Evolutionary conservation across 1,140 invertebrate genomes (phyloP), one percentile per base, ranked within the genome.

Genomic region (Colletes gigas): DNA sequence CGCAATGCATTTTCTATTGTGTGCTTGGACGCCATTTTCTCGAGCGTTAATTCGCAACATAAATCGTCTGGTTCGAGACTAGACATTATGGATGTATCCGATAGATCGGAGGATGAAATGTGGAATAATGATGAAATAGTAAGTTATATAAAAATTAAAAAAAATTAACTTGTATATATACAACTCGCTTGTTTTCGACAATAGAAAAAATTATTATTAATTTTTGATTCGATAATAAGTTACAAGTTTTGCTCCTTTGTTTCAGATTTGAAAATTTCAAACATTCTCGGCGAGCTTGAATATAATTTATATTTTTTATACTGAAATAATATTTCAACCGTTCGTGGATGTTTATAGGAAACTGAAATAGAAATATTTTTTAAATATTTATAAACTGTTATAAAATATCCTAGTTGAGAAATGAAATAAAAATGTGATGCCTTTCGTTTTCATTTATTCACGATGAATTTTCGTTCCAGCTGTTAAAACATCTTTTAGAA

Each of bases 1-100:
- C 92, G 94, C 47, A 96, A 95, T 74, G 95, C 94, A 0, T 97
- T 96, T 89, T 96, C 96, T 2, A 92, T 95, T 73, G 95, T 97
- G 30, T 94, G 95, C 86, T 92, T 97, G 6, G 84, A 87, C 50
- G 66, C 57, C 55, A 79, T 83, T 78, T 86, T 88, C 66, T 66
- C 17, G n/a, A 30, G 19, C 21, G 44, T 52, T 50, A 62, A 60
- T 44, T n/a, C 19, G 9, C 55, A 60, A 52, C 1, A 54, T 12
- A 17, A 63, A 15, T 17, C 7, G 44, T 7, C 47, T 17, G 15
- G 5, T 60, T 52, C 52, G n/a, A 21, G 63, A 63, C 21, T 10
- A 21, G 5, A 0, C 60, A 54, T 9, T 19, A 8, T 73, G 30
- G 69, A 79, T n/a, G 55, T 65, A 47, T 65, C 47, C n/a, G 77